These are phyloP conservation scores for Chionomys nivalis DNA, from an alignment of 2,113 vertebrate genomes.

Conservation along the genomic window DNA sequence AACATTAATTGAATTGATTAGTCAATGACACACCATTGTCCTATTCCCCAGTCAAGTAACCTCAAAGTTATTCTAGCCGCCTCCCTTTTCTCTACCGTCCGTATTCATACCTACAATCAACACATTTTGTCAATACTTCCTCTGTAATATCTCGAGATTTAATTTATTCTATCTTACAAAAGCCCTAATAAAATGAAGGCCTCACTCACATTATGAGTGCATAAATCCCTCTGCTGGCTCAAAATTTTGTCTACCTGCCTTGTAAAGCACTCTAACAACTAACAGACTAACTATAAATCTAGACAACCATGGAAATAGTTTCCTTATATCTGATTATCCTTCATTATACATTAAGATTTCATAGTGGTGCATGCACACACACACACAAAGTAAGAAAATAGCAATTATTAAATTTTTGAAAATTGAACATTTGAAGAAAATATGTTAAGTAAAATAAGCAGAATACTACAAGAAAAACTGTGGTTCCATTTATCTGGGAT, in stretches of 20 bases:
- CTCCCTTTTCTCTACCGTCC: constrained; percentile 19
- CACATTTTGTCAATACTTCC: constrained; percentile 11
- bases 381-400: background rate
- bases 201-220: background rate
- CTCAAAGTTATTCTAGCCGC: constrained; percentile 36
- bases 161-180: constrained; percentile 12
- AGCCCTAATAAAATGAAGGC: constrained; percentile 5
- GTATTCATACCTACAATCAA: constrained; percentile 22
- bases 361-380: background rate
- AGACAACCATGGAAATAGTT: background rate
- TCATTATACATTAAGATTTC: background rate
- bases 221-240: background rate
- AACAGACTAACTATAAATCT: background rate
- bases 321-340: background rate
- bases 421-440: background rate
- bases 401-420: background rate
- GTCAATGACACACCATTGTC: constrained; percentile 48
- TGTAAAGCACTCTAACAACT: constrained; percentile 3
- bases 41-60: constrained; percentile 45
- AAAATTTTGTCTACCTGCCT: constrained; percentile 17
- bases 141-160: background rate
- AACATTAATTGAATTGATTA: constrained; percentile 69
- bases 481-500: background rate
- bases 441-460: background rate
- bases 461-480: background rate